Conservation (phyloP, 2,113 vertebrate genomes). For the Urocynchramus pylzowi region DNA sequence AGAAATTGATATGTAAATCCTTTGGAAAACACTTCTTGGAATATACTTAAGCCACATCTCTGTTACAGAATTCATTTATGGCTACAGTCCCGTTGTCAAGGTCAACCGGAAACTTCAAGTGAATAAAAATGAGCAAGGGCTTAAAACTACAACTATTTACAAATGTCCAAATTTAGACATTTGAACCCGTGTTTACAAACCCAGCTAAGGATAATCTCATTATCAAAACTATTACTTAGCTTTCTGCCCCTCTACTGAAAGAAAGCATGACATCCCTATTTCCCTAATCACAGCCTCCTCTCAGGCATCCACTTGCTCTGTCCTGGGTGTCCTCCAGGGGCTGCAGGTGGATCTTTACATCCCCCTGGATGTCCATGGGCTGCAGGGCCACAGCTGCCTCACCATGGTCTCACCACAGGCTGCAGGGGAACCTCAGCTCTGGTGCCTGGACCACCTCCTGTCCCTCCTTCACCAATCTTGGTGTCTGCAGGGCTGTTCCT, state of each 20-base stretch:
- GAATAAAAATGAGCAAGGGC: background rate
- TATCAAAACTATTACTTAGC: background rate
- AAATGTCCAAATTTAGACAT: background rate
- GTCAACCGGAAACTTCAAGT: background rate
- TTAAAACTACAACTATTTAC: background rate
- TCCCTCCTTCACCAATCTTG: rapidly evolving
- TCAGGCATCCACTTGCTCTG: background rate
- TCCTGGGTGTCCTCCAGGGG: background rate
- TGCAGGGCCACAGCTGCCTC: background rate
- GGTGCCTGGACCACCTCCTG: background rate
- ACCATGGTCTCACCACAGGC: background rate
- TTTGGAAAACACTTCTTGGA: background rate
- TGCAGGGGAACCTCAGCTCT: background rate
- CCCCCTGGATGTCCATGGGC: background rate
- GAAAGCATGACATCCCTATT: background rate
- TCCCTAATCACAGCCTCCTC: background rate
- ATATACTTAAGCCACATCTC: background rate
- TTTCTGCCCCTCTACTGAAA: rapidly evolving
- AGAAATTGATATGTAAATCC: background rate
- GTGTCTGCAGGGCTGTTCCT: background rate
- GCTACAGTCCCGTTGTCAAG: background rate
- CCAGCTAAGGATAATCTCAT: background rate
- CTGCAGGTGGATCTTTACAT: background rate
- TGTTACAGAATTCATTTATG: background rate
- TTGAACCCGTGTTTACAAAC: background rate